phyloP scores from a whole-genome alignment of 2,888 invertebrate genomes.

The Muschampia plurimacula region DNA sequence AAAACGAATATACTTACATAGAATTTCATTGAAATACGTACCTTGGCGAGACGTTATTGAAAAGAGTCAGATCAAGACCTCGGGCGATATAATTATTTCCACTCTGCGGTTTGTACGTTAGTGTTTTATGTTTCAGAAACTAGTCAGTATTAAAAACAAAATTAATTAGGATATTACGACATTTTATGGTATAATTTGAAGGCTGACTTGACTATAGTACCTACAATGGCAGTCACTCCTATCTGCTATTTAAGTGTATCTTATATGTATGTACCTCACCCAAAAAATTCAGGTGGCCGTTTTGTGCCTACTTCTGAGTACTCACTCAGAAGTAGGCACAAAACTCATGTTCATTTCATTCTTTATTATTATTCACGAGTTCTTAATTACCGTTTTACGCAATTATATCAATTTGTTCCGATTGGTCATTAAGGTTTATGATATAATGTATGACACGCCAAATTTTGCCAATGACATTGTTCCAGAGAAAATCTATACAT shows the following conservation, averaged over 20 bases:
- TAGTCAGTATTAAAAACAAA: background rate
- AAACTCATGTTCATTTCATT: too few species aligned
- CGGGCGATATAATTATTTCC: conserved; percentile 26
- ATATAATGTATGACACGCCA: too few species aligned
- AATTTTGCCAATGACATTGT: background rate
- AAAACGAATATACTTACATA: conserved; percentile 2
- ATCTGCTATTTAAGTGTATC: background rate
- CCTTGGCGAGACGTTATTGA: conserved; percentile 14
- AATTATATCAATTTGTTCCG: too few species aligned
- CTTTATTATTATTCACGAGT: too few species aligned
- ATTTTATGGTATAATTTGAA: background rate
- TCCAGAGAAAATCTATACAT: background rate
- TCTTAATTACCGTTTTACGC: too few species aligned
- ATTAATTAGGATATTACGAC: conserved; percentile 1
- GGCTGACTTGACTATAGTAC: background rate
- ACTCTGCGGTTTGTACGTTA: conserved; percentile 14
- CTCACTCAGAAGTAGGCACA: too few species aligned
- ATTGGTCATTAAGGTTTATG: too few species aligned
- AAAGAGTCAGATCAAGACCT: conserved; percentile 22
- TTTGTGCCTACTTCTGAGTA: too few species aligned
- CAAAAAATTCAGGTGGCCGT: background rate
- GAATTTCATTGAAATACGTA: conserved; percentile 20
- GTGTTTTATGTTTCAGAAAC: background rate
- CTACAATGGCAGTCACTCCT: background rate
- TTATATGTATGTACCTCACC: background rate